These are phyloP conservation scores for Vannuccia rotundouncinata DNA, from an alignment of 2,888 invertebrate species.

Conservation along the genomic window DNA sequence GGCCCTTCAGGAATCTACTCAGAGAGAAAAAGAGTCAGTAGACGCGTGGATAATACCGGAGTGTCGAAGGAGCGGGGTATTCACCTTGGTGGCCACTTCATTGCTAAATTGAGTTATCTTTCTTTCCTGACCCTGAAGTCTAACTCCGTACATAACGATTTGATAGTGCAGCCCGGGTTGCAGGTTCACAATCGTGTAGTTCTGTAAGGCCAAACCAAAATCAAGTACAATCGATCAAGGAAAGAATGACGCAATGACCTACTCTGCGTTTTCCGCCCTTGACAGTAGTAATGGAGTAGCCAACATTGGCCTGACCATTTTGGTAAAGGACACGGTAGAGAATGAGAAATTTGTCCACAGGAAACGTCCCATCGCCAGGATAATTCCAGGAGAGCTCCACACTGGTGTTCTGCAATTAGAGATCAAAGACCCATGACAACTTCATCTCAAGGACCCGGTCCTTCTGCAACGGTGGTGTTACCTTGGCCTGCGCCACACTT, in stretches of 20 bases:
- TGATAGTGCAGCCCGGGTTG: slow-evolving; percentile 17
- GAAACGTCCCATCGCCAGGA: neutral
- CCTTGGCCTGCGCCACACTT: too few relatives aligned
- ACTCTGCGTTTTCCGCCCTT: neutral
- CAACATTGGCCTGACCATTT: neutral
- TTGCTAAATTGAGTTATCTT: slow-evolving; percentile 24
- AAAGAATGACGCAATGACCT: neutral
- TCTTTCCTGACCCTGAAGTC: neutral
- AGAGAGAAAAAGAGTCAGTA: too few relatives aligned
- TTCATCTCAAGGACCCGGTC: too few relatives aligned
- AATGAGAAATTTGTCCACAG: neutral
- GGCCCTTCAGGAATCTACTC: too few relatives aligned
- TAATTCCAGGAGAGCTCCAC: neutral
- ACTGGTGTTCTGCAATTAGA: neutral
- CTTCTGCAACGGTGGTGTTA: too few relatives aligned
- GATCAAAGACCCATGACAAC: too few relatives aligned
- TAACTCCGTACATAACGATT: slow-evolving; percentile 24
- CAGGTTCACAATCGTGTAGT: neutral
- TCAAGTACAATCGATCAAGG: neutral
- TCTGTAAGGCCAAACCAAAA: neutral
- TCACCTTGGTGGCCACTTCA: neutral
- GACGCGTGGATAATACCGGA: too few relatives aligned
- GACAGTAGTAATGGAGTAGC: neutral
- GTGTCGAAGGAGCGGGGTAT: too few relatives aligned
- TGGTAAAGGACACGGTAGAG: neutral